Evolutionary conservation across 2,113 vertebrate species (phyloP).

Genomic region (Platycercus adscitus): DNA sequence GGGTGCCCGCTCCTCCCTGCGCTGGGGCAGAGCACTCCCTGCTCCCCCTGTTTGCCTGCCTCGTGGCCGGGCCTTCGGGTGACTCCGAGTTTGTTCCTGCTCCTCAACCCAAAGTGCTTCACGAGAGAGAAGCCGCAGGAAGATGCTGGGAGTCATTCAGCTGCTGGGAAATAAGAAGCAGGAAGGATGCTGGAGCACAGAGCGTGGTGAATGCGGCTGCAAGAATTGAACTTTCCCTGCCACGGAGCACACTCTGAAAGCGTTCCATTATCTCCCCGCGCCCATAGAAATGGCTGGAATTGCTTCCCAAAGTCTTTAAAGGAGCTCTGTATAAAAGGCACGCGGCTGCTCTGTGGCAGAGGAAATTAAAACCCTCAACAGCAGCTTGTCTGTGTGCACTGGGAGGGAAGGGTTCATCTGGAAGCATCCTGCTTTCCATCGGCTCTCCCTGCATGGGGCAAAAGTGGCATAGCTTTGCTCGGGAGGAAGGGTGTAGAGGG

Average conservation of each 20-base stretch:
- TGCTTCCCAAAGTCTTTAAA: conserved; percentile 75
- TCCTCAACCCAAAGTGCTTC: conserved; percentile 39
- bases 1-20: neutral
- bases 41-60: neutral
- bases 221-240: conserved; percentile 67
- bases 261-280: conserved; percentile 70
- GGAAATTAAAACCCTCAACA: conserved; percentile 21
- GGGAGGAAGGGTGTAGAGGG: neutral
- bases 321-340: conserved; percentile 36
- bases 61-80: neutral
- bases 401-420: neutral
- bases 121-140: conserved; percentile 1
- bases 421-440: neutral
- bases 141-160: neutral
- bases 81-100: conserved; percentile 30
- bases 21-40: neutral
- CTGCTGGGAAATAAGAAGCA: neutral
- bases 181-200: neutral
- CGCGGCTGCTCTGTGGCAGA: neutral
- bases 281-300: conserved; percentile 69
- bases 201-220: conserved; percentile 3
- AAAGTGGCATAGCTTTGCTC: accelerated
- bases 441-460: neutral
- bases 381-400: conserved; percentile 41
- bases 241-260: conserved; percentile 64